phyloP scores from a whole-genome alignment of 2,113 vertebrate genomes.

The Scartelaos histophorus region DNA sequence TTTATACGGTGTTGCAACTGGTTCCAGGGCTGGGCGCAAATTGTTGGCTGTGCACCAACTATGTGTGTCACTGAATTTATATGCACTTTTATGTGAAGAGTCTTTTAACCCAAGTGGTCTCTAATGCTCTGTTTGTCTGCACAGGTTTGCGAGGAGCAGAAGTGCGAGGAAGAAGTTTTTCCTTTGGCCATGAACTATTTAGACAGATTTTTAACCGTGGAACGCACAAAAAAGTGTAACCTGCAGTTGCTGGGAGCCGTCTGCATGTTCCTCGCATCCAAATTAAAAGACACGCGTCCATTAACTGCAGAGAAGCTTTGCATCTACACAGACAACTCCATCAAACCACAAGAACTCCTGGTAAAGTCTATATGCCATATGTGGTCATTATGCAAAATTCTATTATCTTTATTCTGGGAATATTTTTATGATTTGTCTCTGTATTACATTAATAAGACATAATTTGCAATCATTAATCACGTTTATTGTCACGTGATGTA shows the following conservation, averaged over 20 bases:
- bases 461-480: neutral
- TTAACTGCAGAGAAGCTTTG: conserved; percentile 96
- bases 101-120: conserved; percentile 34
- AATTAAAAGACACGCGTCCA: conserved; percentile 95
- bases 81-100: conserved; percentile 45
- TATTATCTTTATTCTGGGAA: neutral
- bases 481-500: neutral
- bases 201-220: conserved; percentile 94
- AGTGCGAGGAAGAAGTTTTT: conserved; percentile 97
- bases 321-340: conserved; percentile 97
- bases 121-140: conserved; percentile 52
- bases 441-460: neutral
- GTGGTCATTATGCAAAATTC: conserved; percentile 1
- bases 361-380: conserved; percentile 77
- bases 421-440: neutral
- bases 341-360: conserved; percentile 94
- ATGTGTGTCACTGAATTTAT: conserved; percentile 68
- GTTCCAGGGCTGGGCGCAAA: conserved; percentile 59
- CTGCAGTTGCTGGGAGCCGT: conserved; percentile 94
- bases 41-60: conserved; percentile 67
- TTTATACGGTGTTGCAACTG: conserved; percentile 66
- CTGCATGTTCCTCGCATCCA: conserved; percentile 98
- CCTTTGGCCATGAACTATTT: conserved; percentile 98
- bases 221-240: conserved; percentile 91
- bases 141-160: conserved; percentile 96